Base-by-base conservation (phyloP, 2,113 vertebrate species). In the Macrotus californicus region DNA sequence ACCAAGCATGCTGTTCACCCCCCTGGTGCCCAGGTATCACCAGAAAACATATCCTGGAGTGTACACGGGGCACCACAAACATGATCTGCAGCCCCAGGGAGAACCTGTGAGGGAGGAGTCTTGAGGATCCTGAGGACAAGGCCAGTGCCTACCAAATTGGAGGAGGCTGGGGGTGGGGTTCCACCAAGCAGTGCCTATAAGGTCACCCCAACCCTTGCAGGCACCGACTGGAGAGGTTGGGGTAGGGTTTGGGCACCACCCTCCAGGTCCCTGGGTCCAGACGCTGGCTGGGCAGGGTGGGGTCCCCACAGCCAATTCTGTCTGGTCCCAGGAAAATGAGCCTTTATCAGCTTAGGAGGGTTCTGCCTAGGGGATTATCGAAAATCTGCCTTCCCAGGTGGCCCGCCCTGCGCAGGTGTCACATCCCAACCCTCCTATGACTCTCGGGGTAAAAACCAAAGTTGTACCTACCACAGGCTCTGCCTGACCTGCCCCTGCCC, bases 361-460 rank as follows among this genome's bases (percentile, higher is more conserved):
- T 56, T 3, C 61, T 4, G 66, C 41, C 34, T 4, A 24, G 61
- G 18, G 5, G 86, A 67, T 89, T 76, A 75, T 59, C 0, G 1
- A 8, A 2, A 41, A 26, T 31, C n/a, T 92, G 59, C 21, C 34
- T 8, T 41, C 56, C 4, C 41, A 2, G 59, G 16, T 3, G 79
- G 34, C 31, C 66, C 0, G 2, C 31, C 13, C n/a, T 18, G 46
- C 22, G 67, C 5, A 15, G 36, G 67, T 0, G 0, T 56, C 26
- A 14, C 34, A 10, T 21, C 34, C 59, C 69, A 34, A 1, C 41
- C 41, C 16, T 86, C 15, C 22, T 5, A 0, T 7, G 10, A 43
- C 36, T 36, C 34, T 52, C 15, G 15, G 48, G 31, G 81, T 56
- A 13, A 41, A 87, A 41, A 31, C 16, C 36, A 18, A 10, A 79